Conservation (phyloP, 2,113 vertebrate genomes). For the Indicator indicator region DNA sequence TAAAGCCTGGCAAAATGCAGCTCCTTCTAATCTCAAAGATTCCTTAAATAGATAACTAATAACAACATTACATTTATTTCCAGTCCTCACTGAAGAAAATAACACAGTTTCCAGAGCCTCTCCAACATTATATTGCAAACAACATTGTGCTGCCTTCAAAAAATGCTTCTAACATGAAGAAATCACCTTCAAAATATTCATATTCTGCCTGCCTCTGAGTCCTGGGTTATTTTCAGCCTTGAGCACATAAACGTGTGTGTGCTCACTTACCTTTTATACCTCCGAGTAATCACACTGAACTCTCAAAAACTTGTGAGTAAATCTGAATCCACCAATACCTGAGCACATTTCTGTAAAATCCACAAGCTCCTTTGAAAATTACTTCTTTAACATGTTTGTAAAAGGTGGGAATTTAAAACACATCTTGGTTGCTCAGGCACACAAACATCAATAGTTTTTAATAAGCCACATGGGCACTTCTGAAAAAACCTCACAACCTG, state of each 20-base stretch:
- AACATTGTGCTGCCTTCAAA: neutral
- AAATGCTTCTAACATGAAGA: neutral
- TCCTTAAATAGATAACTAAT: neutral
- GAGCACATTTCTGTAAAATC: neutral
- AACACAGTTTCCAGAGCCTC: neutral
- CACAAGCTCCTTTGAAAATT: neutral
- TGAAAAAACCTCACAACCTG: neutral
- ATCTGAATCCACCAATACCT: neutral
- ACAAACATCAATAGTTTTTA: neutral
- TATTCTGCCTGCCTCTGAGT: neutral
- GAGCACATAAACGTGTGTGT: neutral
- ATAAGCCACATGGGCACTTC: neutral
- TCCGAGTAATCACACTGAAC: neutral
- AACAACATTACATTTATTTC: conserved; percentile 15
- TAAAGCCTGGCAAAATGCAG: neutral
- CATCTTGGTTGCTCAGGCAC: neutral
- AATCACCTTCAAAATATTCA: conserved; percentile 5
- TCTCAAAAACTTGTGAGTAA: neutral
- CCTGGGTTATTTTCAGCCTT: neutral
- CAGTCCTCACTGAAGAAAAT: conserved; percentile 8
- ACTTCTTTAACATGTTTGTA: neutral
- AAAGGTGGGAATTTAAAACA: neutral
- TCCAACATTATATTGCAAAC: neutral
- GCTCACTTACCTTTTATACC: neutral
- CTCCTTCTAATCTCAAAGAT: neutral